These are phyloP conservation scores for Mionectes macconnelli DNA, from an alignment of 2,113 vertebrate species.

Conservation along the genomic window DNA sequence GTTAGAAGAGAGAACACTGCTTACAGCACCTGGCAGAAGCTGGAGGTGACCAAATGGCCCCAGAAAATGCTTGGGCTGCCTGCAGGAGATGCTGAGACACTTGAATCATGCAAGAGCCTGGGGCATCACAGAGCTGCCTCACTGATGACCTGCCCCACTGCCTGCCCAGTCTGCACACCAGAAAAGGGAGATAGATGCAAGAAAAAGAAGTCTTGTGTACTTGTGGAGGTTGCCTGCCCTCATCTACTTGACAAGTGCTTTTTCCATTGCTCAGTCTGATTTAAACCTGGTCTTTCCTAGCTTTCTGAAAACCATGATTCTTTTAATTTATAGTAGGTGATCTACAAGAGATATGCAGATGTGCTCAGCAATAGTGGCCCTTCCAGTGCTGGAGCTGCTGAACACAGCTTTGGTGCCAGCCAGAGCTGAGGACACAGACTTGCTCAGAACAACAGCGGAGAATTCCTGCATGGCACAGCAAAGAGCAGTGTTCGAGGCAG, in stretches of 20 bases:
- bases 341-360: not conserved
- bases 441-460: fast-evolving
- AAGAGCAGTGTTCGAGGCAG: fast-evolving
- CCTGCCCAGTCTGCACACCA: not conserved
- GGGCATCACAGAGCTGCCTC: not conserved
- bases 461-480: not conserved
- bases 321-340: not conserved
- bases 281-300: not conserved
- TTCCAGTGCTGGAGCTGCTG: not conserved
- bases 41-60: not conserved
- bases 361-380: not conserved
- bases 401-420: not conserved
- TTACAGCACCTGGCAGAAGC: not conserved
- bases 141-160: not conserved
- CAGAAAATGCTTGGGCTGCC: not conserved
- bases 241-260: not conserved
- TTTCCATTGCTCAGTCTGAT: not conserved
- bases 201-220: not conserved
- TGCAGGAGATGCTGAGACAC: not conserved
- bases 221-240: not conserved
- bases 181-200: not conserved
- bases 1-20: not conserved
- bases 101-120: not conserved
- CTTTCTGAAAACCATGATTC: not conserved
- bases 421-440: not conserved